Conservation (phyloP, 2,888 invertebrate genomes). For the Nomada flava region DNA sequence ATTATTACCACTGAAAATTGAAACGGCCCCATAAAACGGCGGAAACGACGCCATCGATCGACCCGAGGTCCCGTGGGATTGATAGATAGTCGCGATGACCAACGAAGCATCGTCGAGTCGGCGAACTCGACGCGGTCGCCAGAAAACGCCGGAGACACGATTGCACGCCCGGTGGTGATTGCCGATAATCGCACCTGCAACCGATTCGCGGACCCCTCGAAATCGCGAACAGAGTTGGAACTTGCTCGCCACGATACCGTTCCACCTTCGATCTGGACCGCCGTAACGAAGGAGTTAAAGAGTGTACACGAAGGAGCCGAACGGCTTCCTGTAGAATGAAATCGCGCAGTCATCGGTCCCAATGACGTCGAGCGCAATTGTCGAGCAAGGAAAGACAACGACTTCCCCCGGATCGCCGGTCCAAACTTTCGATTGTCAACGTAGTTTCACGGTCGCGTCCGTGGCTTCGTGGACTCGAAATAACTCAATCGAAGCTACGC, state of each 20-base stretch:
- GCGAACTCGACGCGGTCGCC: not conserved
- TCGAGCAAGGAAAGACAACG: not conserved
- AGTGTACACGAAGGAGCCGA: not conserved
- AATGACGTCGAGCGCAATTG: too few species aligned
- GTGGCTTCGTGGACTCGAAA: conserved; percentile 40
- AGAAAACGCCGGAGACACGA: conserved; percentile 25
- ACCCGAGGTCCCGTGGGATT: too few species aligned
- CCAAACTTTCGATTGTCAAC: conserved; percentile 30
- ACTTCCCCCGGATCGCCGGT: not conserved
- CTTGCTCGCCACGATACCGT: not conserved
- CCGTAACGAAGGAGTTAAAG: not conserved
- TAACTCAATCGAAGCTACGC: conserved; percentile 44
- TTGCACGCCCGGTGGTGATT: conserved; percentile 39
- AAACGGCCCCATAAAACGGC: too few species aligned
- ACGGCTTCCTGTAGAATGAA: too few species aligned
- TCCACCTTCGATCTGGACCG: not conserved
- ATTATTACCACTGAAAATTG: too few species aligned
- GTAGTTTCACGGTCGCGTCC: conserved; percentile 33
- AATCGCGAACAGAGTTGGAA: not conserved
- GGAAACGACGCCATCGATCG: not conserved
- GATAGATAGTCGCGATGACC: not conserved
- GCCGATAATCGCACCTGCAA: conserved; percentile 43
- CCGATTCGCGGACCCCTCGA: conserved; percentile 26
- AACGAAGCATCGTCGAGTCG: not conserved
- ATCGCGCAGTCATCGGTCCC: too few species aligned